phyloP scores from a whole-genome alignment of 1,140 invertebrate species.

The Patella vulgata region DNA sequence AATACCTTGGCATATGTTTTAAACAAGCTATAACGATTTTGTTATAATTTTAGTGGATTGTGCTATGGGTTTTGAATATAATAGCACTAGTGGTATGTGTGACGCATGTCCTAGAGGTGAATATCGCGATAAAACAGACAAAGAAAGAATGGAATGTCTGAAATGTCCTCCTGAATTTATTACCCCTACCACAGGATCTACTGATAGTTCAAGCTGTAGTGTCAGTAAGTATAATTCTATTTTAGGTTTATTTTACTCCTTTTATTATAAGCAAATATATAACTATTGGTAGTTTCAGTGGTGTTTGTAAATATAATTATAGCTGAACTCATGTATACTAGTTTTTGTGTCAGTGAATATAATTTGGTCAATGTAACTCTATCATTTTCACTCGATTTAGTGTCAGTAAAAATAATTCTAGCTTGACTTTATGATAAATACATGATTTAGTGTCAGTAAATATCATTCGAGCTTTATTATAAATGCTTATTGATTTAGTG shows the following conservation, averaged over 20 bases:
- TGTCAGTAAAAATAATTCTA: neutral
- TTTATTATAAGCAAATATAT: neutral
- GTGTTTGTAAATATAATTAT: neutral
- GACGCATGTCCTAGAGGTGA: conserved; percentile 7
- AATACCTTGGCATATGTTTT: no score
- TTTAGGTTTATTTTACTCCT: neutral
- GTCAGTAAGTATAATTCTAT: conserved; percentile 9
- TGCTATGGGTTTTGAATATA: conserved; percentile 5
- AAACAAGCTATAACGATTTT: neutral
- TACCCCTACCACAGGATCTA: neutral
- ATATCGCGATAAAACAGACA: conserved; percentile 17
- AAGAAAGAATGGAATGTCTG: conserved; percentile 1
- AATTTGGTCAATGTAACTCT: no score
- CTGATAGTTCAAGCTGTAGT: neutral
- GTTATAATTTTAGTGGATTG: conserved; percentile 9
- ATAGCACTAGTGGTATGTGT: neutral
- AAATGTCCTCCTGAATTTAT: conserved; percentile 4
- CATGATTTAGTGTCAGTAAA: no score
- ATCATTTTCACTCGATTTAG: neutral
- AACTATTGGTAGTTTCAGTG: neutral
- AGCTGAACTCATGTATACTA: no score
- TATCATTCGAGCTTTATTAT: no score
- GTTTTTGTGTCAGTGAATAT: neutral
- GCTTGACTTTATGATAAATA: no score
- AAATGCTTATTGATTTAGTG: no score